phyloP scores from a whole-genome alignment of 1,140 invertebrate species.

The Drosophila bocqueti region DNA sequence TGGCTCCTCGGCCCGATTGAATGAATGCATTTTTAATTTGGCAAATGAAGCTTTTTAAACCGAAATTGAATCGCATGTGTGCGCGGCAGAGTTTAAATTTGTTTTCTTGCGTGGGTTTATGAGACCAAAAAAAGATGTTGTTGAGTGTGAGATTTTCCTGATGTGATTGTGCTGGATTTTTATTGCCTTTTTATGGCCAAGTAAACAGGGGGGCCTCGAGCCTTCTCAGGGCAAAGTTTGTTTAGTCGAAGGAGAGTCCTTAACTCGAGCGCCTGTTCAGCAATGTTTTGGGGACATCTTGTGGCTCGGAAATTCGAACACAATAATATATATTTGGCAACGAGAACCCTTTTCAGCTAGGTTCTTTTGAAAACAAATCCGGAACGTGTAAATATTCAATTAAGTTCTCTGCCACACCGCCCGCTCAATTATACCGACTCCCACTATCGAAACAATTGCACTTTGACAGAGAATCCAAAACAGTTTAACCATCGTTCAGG shows the following conservation, averaged over 20 bases:
- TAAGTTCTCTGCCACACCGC: slow-evolving; percentile 4
- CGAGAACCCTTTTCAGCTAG: not conserved
- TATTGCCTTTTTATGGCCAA: slow-evolving; percentile 14
- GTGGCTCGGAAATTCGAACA: not conserved
- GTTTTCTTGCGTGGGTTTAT: slow-evolving; percentile 1
- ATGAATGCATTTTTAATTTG: slow-evolving; percentile 54
- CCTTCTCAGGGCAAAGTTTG: not conserved
- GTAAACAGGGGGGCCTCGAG: not conserved
- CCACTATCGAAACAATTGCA: slow-evolving; percentile 40
- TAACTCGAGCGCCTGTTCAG: slow-evolving; percentile 12
- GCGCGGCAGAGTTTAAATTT: slow-evolving; percentile 9
- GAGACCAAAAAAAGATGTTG: not conserved
- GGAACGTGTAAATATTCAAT: slow-evolving; percentile 54
- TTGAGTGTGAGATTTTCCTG: not conserved
- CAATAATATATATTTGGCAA: not conserved
- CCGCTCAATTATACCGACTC: slow-evolving; percentile 18
- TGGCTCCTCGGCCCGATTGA: not conserved
- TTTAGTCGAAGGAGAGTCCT: slow-evolving; percentile 1
- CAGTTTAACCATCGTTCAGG: slow-evolving; percentile 29
- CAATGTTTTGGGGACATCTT: slow-evolving; percentile 9
- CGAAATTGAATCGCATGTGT: slow-evolving; percentile 44
- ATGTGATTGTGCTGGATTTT: slow-evolving; percentile 9
- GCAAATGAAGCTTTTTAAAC: slow-evolving; percentile 58
- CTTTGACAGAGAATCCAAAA: slow-evolving; percentile 34
- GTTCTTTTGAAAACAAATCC: slow-evolving; percentile 14